These are phyloP conservation scores for Chionodraco myersi DNA, from an alignment of 2,113 vertebrate genomes.

Conservation along the genomic window DNA sequence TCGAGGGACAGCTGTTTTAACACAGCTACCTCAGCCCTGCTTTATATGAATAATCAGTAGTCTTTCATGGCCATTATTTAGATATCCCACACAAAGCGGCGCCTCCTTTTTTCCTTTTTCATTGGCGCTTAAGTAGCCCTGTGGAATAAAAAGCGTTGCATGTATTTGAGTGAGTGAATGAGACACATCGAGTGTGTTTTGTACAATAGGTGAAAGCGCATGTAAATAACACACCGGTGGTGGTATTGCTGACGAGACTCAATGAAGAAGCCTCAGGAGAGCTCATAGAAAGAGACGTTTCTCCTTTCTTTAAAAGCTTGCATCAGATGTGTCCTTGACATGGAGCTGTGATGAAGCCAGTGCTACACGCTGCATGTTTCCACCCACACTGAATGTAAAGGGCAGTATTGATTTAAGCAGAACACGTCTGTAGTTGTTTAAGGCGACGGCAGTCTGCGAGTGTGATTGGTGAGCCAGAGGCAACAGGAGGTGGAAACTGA, in stretches of 20 bases:
- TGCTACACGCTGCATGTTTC: slow-evolving; percentile 34
- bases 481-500: slow-evolving; percentile 10
- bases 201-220: slow-evolving; percentile 58
- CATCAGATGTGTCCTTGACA: slow-evolving; percentile 66
- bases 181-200: slow-evolving; percentile 33
- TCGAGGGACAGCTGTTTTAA: slow-evolving; percentile 54
- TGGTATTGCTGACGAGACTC: slow-evolving; percentile 63
- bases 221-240: slow-evolving; percentile 69
- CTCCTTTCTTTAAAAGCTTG: slow-evolving; percentile 27
- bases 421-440: slow-evolving; percentile 43
- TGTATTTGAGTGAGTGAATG: slow-evolving; percentile 19
- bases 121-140: slow-evolving; percentile 43
- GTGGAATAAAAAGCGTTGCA: slow-evolving; percentile 31
- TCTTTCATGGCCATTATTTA: slow-evolving; percentile 50
- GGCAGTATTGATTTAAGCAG: slow-evolving; percentile 52
- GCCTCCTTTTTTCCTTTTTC: slow-evolving; percentile 37
- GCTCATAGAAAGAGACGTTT: slow-evolving; percentile 38
- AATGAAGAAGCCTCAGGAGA: slow-evolving; percentile 65
- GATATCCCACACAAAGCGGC: slow-evolving; percentile 54
- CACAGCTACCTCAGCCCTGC: slow-evolving; percentile 25
- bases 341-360: slow-evolving; percentile 57
- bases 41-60: slow-evolving; percentile 64
- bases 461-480: slow-evolving; percentile 18
- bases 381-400: slow-evolving; percentile 51
- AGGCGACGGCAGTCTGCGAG: slow-evolving; percentile 21